Conservation (phyloP, 2,113 vertebrate genomes). For the Orthonyx spaldingii region DNA sequence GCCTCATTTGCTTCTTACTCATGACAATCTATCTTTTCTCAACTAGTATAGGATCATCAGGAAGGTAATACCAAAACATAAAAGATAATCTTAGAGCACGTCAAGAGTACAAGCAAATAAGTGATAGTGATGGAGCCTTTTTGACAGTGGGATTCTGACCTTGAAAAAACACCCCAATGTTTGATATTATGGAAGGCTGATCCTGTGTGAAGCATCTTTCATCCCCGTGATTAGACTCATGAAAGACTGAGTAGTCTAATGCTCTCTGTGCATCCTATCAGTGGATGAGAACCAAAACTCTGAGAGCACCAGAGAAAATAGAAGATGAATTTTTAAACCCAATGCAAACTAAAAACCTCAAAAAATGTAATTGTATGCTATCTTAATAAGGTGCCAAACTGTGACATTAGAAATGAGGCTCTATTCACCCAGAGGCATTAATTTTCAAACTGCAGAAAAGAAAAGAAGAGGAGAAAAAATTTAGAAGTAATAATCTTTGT, state of each 20-base stretch:
- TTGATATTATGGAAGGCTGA: background rate
- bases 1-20: background rate
- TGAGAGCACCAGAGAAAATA: background rate
- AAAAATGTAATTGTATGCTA: background rate
- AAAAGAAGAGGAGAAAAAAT: background rate
- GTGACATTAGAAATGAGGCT: background rate
- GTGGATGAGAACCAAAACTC: background rate
- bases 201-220: background rate
- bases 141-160: background rate
- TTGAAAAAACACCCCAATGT: background rate
- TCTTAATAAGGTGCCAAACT: background rate
- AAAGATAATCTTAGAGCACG: background rate
- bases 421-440: background rate
- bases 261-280: background rate
- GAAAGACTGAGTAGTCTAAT: background rate
- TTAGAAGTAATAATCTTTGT: conserved; percentile 5
- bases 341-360: background rate
- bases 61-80: background rate
- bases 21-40: background rate
- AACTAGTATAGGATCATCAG: background rate
- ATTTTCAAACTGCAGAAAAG: background rate
- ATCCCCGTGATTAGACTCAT: background rate
- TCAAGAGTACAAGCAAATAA: background rate
- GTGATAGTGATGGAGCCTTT: rapidly evolving
- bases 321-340: background rate